Evolutionary conservation across 1,140 invertebrate species (phyloP), one percentile per base, ranked within the genome.

Genomic region (Lasaia peninsularis): DNA sequence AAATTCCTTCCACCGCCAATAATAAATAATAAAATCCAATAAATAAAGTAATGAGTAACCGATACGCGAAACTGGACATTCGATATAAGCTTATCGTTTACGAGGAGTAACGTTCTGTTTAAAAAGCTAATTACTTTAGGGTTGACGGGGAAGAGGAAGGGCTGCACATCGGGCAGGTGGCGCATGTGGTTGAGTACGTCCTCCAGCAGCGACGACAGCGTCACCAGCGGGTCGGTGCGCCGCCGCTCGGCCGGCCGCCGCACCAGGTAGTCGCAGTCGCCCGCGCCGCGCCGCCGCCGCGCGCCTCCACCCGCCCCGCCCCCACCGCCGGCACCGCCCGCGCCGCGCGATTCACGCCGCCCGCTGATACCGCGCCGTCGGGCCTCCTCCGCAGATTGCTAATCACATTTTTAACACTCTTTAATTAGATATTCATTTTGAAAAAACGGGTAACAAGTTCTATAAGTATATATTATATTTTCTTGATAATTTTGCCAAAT

Each of bases 131-230:
- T 79, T 86, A 95, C 93, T 90, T 99, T 99, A 11, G 93, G 91
- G 91, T 96, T 99, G 32, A 99, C 98, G 6, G 98, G 98, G 68
- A 97, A 95, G 34, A 98, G 89, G 88, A 99, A 99, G 0, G 95
- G 95, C 69, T 96, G 94, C 0, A 97, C 96, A 86, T 99, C 97
- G 0, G 96, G 96, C 75, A 99, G 83, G 69, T 96, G 94, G 54
- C 98, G 91, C 92, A 99, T 94, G 77, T 99, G 97, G 74, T 98
- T 98, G 0, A 99, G 88, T 62, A 99, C 98, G 12, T 93, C 93
- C 81, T 99, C 98, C 34, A 99, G 90, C 56, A 99, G 94, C 0
- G 96, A 96, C 0, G 97, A 97, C 63, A 99, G 89, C 0, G 98
- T 97, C 9, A 99, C 97, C 0, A 99, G 93, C 0, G 98, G 98